Evolutionary conservation across 2,113 vertebrate genomes (phyloP).

Genomic region (Etheostoma spectabile): DNA sequence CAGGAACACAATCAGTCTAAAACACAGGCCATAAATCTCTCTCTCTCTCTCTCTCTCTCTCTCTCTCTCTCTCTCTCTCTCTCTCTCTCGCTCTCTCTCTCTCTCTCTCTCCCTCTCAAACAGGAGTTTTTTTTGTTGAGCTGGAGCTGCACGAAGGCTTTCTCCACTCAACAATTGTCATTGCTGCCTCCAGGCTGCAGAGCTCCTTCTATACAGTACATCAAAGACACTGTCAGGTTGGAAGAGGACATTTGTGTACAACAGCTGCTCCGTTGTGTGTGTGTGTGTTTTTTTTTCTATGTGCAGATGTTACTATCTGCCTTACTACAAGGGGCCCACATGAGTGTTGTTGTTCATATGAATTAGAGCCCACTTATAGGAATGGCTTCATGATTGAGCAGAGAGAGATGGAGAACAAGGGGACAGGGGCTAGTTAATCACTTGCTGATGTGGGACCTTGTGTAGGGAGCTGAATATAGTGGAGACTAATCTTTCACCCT

Average conservation of each 20-base stretch:
- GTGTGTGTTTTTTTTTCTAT: background rate
- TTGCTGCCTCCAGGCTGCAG: slow-evolving; percentile 35
- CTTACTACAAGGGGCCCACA: slow-evolving; percentile 3
- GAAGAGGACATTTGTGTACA: slow-evolving; percentile 9
- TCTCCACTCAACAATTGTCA: slow-evolving; percentile 34
- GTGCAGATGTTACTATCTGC: slow-evolving; percentile 1
- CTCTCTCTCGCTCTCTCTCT: slow-evolving; percentile 20
- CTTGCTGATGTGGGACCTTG: slow-evolving; percentile 56
- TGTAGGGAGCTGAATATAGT: slow-evolving; percentile 46
- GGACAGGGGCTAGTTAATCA: slow-evolving; percentile 57
- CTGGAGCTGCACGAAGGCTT: slow-evolving; percentile 20
- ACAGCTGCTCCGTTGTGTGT: slow-evolving; percentile 9
- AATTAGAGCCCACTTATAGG: slow-evolving; percentile 52
- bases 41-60: slow-evolving; percentile 18
- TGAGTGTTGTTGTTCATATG: slow-evolving; percentile 1
- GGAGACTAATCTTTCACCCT: slow-evolving; percentile 62
- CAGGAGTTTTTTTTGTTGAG: slow-evolving; percentile 24
- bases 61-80: slow-evolving; percentile 12
- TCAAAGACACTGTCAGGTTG: slow-evolving; percentile 21
- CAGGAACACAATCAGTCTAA: slow-evolving; percentile 54
- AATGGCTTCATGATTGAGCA: slow-evolving; percentile 51
- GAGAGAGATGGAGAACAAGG: slow-evolving; percentile 33
- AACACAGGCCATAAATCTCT: slow-evolving; percentile 57
- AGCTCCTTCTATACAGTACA: slow-evolving; percentile 19
- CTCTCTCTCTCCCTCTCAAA: slow-evolving; percentile 17